phyloP scores from a whole-genome alignment of 1,140 invertebrate genomes.

The Caenorhabditis inopinata region DNA sequence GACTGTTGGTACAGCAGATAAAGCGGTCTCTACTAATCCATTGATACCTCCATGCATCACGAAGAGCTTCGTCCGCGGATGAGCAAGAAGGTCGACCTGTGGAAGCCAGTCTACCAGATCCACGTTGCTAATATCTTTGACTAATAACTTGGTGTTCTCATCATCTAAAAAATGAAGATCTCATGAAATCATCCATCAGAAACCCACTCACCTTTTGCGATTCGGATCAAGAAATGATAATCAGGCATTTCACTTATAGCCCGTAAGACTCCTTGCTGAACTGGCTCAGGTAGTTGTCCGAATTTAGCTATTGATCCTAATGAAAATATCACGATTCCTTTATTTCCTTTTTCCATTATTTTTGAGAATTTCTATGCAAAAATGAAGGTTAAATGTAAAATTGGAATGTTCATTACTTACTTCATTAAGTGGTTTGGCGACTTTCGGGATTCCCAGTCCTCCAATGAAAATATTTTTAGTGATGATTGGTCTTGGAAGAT shows the following conservation, averaged over 20 bases:
- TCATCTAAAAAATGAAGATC: conserved; percentile 19
- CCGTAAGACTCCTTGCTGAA: background rate
- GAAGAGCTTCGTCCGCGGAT: conserved; percentile 51
- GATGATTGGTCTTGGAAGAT: conserved; percentile 47
- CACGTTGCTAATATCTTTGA: conserved; percentile 36
- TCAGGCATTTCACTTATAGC: conserved; percentile 28
- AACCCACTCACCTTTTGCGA: conserved; percentile 35
- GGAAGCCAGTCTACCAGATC: conserved; percentile 53
- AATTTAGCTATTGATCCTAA: conserved; percentile 47
- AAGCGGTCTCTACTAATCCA: conserved; percentile 50
- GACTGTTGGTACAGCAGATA: conserved; percentile 55
- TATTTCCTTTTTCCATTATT: conserved; percentile 44
- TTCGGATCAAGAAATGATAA: conserved; percentile 49
- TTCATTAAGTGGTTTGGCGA: conserved; percentile 42
- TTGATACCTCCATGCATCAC: conserved; percentile 59
- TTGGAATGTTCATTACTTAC: too few species aligned
- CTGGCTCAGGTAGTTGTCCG: background rate
- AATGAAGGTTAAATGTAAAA: background rate
- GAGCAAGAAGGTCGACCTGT: conserved; percentile 50
- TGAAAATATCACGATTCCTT: conserved; percentile 45
- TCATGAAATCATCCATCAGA: too few species aligned
- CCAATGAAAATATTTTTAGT: conserved; percentile 52
- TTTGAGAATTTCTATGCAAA: conserved; percentile 21
- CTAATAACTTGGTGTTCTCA: background rate
- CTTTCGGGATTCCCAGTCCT: conserved; percentile 44